Evolutionary conservation across 2,888 invertebrate genomes (phyloP).

Genomic region (Chrysopilus asiliformis): DNA sequence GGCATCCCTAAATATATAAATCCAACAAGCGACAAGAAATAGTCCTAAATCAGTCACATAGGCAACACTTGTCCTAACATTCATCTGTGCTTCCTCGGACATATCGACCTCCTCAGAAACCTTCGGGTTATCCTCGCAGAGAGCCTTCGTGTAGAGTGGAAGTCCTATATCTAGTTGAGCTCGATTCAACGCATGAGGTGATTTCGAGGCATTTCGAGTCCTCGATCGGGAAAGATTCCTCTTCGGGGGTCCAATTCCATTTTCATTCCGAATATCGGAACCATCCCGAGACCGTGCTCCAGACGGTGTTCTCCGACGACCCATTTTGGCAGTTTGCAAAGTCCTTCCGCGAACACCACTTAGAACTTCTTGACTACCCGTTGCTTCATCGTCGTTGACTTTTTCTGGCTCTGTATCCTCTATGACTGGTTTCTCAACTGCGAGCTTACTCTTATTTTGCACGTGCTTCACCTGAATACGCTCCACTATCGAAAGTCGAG

Average conservation of each 20-base stretch:
- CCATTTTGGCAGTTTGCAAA: constrained; percentile 27
- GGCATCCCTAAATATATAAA: constrained; percentile 69
- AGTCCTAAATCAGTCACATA: constrained; percentile 63
- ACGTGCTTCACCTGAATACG: constrained; percentile 29
- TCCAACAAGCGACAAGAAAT: constrained; percentile 62
- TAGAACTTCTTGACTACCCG: background rate
- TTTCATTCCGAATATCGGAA: too few relatives aligned
- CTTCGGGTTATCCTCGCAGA: background rate
- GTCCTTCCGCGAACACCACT: constrained; percentile 23
- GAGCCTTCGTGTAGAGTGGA: background rate
- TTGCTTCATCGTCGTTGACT: constrained; percentile 13
- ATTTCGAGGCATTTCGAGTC: constrained; percentile 17
- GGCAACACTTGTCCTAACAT: constrained; percentile 54
- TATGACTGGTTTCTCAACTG: constrained; percentile 19
- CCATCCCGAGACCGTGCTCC: constrained; percentile 29
- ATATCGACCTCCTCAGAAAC: constrained; percentile 39
- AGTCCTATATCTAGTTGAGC: constrained; percentile 4
- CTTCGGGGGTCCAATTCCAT: constrained; percentile 1
- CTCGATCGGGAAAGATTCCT: constrained; percentile 14
- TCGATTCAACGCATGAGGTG: background rate
- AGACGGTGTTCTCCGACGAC: constrained; percentile 28
- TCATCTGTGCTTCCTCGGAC: constrained; percentile 48
- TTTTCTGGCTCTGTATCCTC: constrained; percentile 17
- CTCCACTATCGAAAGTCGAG: constrained; percentile 30
- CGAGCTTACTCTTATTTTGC: constrained; percentile 11